Base-by-base conservation (phyloP, 2,888 invertebrate genomes). In the Ophonus ardosiacus region DNA sequence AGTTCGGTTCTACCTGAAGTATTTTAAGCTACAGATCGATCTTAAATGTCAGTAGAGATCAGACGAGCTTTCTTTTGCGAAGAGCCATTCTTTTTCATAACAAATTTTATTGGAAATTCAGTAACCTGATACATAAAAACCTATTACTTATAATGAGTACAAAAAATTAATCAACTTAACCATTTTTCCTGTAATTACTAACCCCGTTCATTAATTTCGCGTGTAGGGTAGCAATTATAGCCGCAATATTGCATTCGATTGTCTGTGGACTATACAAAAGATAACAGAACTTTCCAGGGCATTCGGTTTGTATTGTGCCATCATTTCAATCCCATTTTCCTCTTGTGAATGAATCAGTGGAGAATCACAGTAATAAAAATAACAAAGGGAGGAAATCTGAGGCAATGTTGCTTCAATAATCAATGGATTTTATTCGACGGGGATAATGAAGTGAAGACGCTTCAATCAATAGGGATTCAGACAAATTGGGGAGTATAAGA, bases 271-370 rank as follows among this genome's bases (percentile, higher is more conserved):
- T 21, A 8, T 13, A 63, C 63, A 68, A 68, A 68, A 15, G 31
- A 38, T 68, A 38, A 38, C 31, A 68, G 3, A 63, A 24, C 21
- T 63, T 63, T 63, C 7, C 13, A 13, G 63, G 68, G 24, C 38
- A 24, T 31, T 68, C 38, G 68, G 15, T 38, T 38, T n/a, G 68
- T 68, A 68, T 68, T 68, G 68, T 68, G 68, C 38, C 68, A 24
- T 63, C 21, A 68, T 68, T 68, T 68, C 68, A 40, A 68, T 68
- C 38, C 68, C n/a, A 68, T 68, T 68, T 68, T 68, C 68, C 68
- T 63, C 18, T 10, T 38, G 68, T 6, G 68, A 68, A 38, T 68
- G 68, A 68, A 68, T 68, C 68, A 68, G 31, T 7, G 38, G 38
- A 68, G 38, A 31, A 38, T 68, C 24, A 38, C 38, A 40, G 68